phyloP scores from a whole-genome alignment of 2,113 vertebrate genomes.

The Plecotus auritus region DNA sequence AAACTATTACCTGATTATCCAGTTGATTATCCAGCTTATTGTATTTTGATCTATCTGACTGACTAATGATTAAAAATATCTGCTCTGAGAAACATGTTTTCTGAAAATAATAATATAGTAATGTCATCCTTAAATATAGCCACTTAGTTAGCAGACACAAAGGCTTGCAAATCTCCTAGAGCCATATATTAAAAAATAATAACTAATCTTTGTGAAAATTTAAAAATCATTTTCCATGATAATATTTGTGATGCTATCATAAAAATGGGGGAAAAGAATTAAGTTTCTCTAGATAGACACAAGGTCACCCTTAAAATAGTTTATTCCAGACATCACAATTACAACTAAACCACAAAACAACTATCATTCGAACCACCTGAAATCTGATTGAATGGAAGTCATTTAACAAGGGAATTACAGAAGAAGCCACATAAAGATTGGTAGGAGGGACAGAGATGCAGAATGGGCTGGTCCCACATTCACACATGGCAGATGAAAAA shows the following conservation, averaged over 20 bases:
- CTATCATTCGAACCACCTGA: neutral
- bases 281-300: neutral
- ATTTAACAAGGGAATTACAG: neutral
- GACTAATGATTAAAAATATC: neutral
- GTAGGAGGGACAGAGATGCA: neutral
- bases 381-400: neutral
- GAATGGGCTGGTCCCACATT: neutral
- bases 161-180: neutral
- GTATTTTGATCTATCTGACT: neutral
- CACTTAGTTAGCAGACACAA: neutral
- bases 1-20: neutral
- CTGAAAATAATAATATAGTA: neutral
- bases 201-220: neutral
- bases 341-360: neutral
- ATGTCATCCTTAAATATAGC: neutral
- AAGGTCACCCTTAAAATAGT: neutral
- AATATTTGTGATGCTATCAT: neutral
- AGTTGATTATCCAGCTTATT: neutral
- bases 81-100: neutral
- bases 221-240: neutral
- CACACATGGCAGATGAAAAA: neutral
- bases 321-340: neutral
- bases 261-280: neutral
- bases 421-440: neutral
- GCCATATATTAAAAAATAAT: neutral